Percentiles rank a stretch among this genome's conserved stretches.
These are phyloP conservation scores for Ormyrus rosae DNA, from an alignment of 2,888 invertebrate genomes.

Conservation along the genomic window DNA sequence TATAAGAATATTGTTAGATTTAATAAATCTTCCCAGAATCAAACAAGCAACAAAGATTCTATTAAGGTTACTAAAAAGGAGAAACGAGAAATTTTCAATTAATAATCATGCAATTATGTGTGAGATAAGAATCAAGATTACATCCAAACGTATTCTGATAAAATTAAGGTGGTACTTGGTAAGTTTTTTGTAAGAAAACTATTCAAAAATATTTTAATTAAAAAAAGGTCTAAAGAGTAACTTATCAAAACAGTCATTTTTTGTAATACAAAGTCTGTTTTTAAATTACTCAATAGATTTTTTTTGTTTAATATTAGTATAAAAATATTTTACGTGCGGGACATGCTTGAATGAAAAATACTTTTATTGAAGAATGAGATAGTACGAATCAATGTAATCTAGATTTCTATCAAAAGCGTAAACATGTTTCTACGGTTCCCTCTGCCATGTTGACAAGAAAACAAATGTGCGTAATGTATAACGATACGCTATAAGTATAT, in stretches of 20 bases:
- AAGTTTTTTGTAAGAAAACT: conserved; percentile 45
- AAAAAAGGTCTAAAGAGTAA: conserved; percentile 42
- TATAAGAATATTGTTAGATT: conserved; percentile 65
- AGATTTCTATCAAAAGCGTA: conserved; percentile 62
- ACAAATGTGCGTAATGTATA: conserved; percentile 64
- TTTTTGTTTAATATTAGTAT: conserved; percentile 36
- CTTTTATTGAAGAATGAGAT: conserved; percentile 26
- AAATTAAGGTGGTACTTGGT: conserved; percentile 46
- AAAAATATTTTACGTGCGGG: conserved; percentile 37
- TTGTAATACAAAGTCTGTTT: conserved; percentile 30
- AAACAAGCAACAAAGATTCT: conserved; percentile 63
- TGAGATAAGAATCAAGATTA: conserved; percentile 52
- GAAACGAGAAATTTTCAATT: conserved; percentile 66
- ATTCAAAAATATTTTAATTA: conserved; percentile 26
- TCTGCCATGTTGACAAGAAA: conserved; percentile 67
- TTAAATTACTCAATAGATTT: conserved; percentile 35
- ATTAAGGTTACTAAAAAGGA: conserved; percentile 67
- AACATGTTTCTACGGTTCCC: conserved; percentile 66
- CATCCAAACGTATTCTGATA: conserved; percentile 45
- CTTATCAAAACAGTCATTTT: conserved; percentile 17
- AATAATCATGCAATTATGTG: conserved; percentile 55
- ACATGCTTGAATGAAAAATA: conserved; percentile 41
- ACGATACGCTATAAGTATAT: conserved; percentile 62
- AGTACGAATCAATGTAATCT: conserved; percentile 58
- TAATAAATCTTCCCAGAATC: conserved; percentile 67